phyloP scores from a whole-genome alignment of 2,113 vertebrate genomes.

The Seriola aureovittata region DNA sequence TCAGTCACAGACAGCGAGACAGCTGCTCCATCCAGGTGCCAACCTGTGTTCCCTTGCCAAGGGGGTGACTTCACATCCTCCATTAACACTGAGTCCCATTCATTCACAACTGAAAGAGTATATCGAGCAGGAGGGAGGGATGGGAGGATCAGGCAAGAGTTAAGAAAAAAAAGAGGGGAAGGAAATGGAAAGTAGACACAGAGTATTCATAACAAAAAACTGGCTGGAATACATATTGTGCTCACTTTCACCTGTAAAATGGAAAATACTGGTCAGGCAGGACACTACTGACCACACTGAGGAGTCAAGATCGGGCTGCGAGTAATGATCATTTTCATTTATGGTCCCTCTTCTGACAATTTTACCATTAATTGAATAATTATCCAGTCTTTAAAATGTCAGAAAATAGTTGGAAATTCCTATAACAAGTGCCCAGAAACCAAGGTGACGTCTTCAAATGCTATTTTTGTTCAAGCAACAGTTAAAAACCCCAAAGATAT shows the following conservation, averaged over 20 bases:
- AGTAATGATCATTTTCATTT: conserved; percentile 12
- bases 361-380: neutral
- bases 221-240: conserved; percentile 35
- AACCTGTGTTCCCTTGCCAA: conserved; percentile 68
- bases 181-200: conserved; percentile 43
- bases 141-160: conserved; percentile 37
- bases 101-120: conserved; percentile 53
- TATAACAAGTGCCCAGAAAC: too few species aligned
- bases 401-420: neutral
- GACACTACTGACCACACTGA: neutral
- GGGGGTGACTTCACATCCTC: conserved; percentile 76
- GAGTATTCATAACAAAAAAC: conserved; percentile 23
- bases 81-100: conserved; percentile 58
- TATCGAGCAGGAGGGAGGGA: conserved; percentile 28
- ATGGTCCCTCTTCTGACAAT: conserved; percentile 14
- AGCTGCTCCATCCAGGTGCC: conserved; percentile 72
- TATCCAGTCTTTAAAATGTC: neutral
- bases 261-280: conserved; percentile 26
- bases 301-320: neutral
- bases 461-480: neutral
- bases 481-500: neutral
- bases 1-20: conserved; percentile 66
- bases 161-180: conserved; percentile 7
- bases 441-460: neutral
- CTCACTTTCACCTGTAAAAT: conserved; percentile 36